phyloP scores from a whole-genome alignment of 1,140 invertebrate species.

The Cotesia chilonis region DNA sequence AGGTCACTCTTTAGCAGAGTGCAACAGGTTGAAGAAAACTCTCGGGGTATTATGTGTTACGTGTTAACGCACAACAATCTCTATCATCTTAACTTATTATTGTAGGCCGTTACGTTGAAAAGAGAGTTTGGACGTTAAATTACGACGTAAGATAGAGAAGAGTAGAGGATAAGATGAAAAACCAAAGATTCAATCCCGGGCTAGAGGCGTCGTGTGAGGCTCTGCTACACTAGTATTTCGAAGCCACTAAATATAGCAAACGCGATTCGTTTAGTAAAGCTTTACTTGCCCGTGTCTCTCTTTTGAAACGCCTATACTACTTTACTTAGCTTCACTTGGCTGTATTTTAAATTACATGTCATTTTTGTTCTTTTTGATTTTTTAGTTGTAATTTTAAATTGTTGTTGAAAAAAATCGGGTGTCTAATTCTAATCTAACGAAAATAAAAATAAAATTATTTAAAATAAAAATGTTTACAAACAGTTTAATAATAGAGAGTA shows the following conservation, averaged over 20 bases:
- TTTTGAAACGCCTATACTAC: neutral
- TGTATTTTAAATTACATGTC: too few species aligned
- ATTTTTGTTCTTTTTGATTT: too few species aligned
- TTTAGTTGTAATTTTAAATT: too few species aligned
- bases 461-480: neutral
- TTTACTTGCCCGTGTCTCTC: neutral
- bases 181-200: conserved; percentile 31
- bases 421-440: too few species aligned
- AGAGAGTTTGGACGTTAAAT: neutral
- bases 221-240: conserved; percentile 39
- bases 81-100: too few species aligned
- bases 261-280: conserved; percentile 29
- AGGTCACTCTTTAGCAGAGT: neutral
- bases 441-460: neutral
- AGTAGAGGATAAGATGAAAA: neutral
- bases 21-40: conserved; percentile 29
- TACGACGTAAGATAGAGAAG: neutral
- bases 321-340: conserved; percentile 14
- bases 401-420: too few species aligned
- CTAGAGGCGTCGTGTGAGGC: conserved; percentile 33
- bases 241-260: conserved; percentile 43
- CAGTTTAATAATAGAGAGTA: neutral
- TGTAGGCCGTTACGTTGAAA: too few species aligned
- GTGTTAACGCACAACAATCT: neutral
- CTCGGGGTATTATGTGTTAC: neutral